Base-by-base conservation (phyloP, 2,797 vertebrate genomes). In the Sebastiscus tertius region DNA sequence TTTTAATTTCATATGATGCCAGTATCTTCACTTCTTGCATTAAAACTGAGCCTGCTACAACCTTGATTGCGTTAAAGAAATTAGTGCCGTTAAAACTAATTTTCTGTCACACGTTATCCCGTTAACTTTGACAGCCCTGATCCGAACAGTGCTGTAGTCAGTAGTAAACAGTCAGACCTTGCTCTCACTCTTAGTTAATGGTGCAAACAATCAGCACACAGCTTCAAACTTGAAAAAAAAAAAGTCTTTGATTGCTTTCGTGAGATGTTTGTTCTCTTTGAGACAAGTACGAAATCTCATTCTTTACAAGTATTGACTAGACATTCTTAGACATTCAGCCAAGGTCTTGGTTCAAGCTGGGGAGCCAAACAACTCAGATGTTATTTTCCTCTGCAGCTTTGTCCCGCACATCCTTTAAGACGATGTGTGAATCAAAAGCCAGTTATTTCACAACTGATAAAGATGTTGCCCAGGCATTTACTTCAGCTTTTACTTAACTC, bases 251-350 rank as follows among this genome's bases (percentile, higher is more conserved):
- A 78, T 72, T 78, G 63, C 52, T 72, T 72, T 74, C 0, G 3
- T 73, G 34, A 52, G n/a, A 81, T 56, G 27, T 65, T 72, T 77
- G 56, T 68, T 79, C 54, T 26, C 61, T 63, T 29, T 61, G 69
- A 82, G 27, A 69, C 56, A 36, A 49, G n/a, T 22, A 46, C 49
- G 34, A 22, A 26, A 6, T n/a, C 54, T 68, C 18, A 8, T 68
- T 76, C 59, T 61, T 77, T 52, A 71, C 36, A 34, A 63, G 36
- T 72, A 82, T 60, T 64, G 75, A 79, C 56, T 26, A 26, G 36
- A 67, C 49, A 42, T 34, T 79, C 14, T 52, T 26, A 27, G 12
- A 42, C 20, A 73, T 67, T 72, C 27, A 73, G 63, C 49, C 9
- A 0, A 33, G 9, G 54, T 62, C 59, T 79, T 39, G 36, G 56